Conservation (phyloP, 2,113 vertebrate genomes). For the Albula glossodonta region DNA sequence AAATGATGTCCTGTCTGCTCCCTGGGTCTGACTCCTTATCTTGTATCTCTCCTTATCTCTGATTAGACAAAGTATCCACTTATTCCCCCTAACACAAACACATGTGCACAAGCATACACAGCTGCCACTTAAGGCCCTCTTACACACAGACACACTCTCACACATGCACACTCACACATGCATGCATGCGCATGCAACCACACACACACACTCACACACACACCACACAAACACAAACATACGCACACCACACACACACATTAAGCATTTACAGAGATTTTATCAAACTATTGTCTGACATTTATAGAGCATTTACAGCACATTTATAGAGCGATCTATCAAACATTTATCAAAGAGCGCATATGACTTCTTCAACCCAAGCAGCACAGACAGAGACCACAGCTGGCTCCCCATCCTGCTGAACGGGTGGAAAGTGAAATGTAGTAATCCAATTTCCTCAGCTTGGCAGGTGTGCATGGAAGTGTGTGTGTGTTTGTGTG, state of each 20-base stretch:
- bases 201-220: constrained; percentile 6
- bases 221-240: not conserved
- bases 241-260: not conserved
- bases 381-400: constrained; percentile 18
- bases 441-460: constrained; percentile 45
- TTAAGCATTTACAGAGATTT: not conserved
- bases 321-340: not conserved
- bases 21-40: constrained; percentile 60
- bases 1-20: constrained; percentile 58
- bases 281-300: not conserved
- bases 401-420: constrained; percentile 39
- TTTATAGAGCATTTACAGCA: not conserved
- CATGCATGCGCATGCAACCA: not conserved
- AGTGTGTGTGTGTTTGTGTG: not conserved
- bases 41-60: constrained; percentile 45
- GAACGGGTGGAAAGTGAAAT: constrained; percentile 52
- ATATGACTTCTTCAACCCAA: not conserved
- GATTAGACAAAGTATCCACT: not conserved
- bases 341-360: not conserved
- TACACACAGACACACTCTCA: constrained; percentile 9
- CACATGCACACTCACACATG: not conserved
- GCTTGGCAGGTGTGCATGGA: constrained; percentile 4
- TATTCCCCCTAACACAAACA: constrained; percentile 29
- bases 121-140: not conserved
- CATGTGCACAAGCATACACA: constrained; percentile 28